Conservation (phyloP, 2,113 vertebrate genomes). For the Oplegnathus fasciatus region DNA sequence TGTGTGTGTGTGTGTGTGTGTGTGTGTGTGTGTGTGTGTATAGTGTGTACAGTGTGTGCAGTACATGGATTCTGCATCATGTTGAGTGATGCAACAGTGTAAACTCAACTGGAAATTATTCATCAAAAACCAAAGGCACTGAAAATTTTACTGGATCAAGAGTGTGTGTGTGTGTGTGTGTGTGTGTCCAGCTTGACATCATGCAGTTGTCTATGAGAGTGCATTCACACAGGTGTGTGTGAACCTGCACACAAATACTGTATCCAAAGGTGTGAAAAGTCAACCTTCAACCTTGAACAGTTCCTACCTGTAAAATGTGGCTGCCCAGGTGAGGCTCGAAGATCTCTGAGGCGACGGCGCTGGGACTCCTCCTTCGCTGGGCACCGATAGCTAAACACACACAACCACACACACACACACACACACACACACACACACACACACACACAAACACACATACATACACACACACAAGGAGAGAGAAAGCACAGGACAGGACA, state of each 20-base stretch:
- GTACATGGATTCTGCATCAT: no score
- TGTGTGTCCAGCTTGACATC: not conserved
- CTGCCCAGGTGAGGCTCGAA: constrained; percentile 99
- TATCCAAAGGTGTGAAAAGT: not conserved
- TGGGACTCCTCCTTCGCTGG: constrained; percentile 95
- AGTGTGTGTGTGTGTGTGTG: not conserved
- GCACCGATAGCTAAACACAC: constrained; percentile 92
- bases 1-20: not conserved
- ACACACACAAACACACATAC: constrained; percentile 50
- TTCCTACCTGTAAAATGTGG: constrained; percentile 98
- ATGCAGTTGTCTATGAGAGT: no score
- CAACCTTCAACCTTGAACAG: constrained; percentile 15
- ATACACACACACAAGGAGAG: constrained; percentile 58
- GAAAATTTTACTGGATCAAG: no score
- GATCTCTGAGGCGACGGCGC: constrained; percentile 92
- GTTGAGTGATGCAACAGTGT: no score
- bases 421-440: constrained; percentile 55
- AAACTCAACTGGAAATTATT: no score
- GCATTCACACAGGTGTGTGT: not conserved
- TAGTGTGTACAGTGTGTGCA: no score
- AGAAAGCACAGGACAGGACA: constrained; percentile 82
- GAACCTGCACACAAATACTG: no score
- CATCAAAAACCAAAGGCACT: no score
- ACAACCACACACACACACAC: constrained; percentile 60
- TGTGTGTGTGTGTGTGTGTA: not conserved